Percentiles rank a stretch among this genome's conserved stretches.
phyloP scores from a whole-genome alignment of 2,113 vertebrate species.

The Oreochromis niloticus region DNA sequence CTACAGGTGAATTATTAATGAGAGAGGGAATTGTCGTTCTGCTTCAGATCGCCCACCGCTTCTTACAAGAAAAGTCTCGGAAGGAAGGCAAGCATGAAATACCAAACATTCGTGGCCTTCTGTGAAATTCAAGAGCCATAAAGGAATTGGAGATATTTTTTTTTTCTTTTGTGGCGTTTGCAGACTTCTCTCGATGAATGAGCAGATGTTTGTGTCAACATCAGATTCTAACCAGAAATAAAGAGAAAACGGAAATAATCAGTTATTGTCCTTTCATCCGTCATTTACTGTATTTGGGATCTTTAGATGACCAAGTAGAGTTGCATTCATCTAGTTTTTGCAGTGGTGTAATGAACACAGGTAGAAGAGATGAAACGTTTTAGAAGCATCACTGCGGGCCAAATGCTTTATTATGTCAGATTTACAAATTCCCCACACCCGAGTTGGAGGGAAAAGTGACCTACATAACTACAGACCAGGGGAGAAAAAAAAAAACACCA shows the following conservation, averaged over 20 bases:
- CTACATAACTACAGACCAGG: slow-evolving; percentile 86
- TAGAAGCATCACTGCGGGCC: slow-evolving; percentile 65
- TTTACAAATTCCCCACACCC: slow-evolving; percentile 79
- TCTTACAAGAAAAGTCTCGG: slow-evolving; percentile 8
- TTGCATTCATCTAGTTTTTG: not conserved
- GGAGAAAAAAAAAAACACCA: slow-evolving; percentile 67
- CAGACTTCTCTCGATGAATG: not conserved
- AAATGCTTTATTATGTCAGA: slow-evolving; percentile 79
- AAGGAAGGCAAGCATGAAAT: slow-evolving; percentile 32
- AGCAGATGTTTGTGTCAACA: not conserved
- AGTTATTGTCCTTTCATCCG: not conserved
- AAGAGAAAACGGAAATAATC: not conserved
- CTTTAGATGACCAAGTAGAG: slow-evolving; percentile 31
- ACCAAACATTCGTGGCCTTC: not conserved
- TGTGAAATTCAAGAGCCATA: slow-evolving; percentile 17
- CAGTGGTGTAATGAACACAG: slow-evolving; percentile 53
- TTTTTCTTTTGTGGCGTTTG: not conserved
- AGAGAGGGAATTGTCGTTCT: slow-evolving; percentile 24
- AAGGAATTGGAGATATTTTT: not conserved
- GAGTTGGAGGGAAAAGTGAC: slow-evolving; percentile 77
- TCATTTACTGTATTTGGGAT: not conserved
- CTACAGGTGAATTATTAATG: slow-evolving; percentile 57
- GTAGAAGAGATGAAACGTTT: slow-evolving; percentile 48
- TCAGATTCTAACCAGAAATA: not conserved
- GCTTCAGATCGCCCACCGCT: slow-evolving; percentile 2